A percentile compares a stretch with the other conserved stretches of the same genome.
Evolutionary conservation across 2,888 invertebrate genomes (phyloP).

Genomic region (Odontothrips loti): DNA sequence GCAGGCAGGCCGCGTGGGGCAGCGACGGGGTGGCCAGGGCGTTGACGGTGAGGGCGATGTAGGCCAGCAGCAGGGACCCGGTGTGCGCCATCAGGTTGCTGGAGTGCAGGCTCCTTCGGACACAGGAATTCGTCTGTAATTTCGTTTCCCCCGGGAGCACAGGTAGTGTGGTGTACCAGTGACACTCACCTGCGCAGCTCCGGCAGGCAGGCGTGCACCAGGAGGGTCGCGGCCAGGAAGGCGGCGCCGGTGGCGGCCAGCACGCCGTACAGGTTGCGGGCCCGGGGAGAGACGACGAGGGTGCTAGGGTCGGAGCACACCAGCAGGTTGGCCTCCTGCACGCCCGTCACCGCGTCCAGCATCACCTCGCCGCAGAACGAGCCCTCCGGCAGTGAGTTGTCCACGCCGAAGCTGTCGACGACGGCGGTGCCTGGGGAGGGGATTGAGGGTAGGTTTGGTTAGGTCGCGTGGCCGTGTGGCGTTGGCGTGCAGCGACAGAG

Average conservation of each 20-base stretch:
- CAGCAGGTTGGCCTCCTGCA: neutral
- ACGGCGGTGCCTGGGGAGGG: neutral
- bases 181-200: slow-evolving; percentile 34
- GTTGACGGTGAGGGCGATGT: slow-evolving; percentile 35
- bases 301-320: neutral
- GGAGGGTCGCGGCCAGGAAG: slow-evolving; percentile 37
- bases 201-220: slow-evolving; percentile 37
- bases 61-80: slow-evolving; percentile 37
- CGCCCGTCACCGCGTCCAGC: neutral
- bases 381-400: neutral
- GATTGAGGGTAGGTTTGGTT: no score
- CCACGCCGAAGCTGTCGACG: slow-evolving; percentile 2
- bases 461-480: neutral
- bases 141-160: no score
- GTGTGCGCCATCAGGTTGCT: slow-evolving; percentile 38
- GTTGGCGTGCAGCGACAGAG: slow-evolving; percentile 26
- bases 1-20: slow-evolving; percentile 28
- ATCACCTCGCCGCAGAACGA: slow-evolving; percentile 18
- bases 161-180: no score
- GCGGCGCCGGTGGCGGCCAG: slow-evolving; percentile 36
- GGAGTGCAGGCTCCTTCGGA: slow-evolving; percentile 35
- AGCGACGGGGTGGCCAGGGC: slow-evolving; percentile 30
- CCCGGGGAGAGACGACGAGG: neutral
- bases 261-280: slow-evolving; percentile 35
- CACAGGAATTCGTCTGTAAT: no score